Percentiles rank a stretch among this genome's conserved stretches.
phyloP scores from a whole-genome alignment of 2,113 vertebrate genomes.

The Cariama cristata region DNA sequence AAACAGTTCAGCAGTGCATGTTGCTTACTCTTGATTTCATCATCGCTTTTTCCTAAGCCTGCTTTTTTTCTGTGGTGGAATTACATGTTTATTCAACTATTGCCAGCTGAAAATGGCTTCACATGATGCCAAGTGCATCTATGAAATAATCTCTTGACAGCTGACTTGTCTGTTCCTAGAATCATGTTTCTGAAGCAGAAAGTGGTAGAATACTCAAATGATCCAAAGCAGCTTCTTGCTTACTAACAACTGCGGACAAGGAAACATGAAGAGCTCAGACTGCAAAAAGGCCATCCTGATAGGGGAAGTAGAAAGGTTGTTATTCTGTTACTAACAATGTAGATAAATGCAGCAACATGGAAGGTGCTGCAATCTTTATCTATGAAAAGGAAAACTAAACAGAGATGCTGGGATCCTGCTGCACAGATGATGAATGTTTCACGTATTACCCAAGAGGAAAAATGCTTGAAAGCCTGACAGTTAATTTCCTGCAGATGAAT shows the following conservation, averaged over 20 bases:
- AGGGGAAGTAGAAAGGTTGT: not conserved
- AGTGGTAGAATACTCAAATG: not conserved
- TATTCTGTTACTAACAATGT: not conserved
- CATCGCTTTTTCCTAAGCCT: not conserved
- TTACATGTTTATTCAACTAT: constrained; percentile 4
- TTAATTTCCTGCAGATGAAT: constrained; percentile 46
- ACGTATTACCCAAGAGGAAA: constrained; percentile 31
- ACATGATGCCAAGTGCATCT: constrained; percentile 42
- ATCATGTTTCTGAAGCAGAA: constrained; percentile 45
- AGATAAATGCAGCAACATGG: not conserved
- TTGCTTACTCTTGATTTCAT: constrained; percentile 29
- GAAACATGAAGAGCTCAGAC: not conserved
- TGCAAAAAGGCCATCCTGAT: not conserved
- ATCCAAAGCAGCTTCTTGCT: constrained; percentile 24
- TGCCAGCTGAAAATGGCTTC: constrained; percentile 41
- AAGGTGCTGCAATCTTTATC: not conserved
- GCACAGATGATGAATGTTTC: not conserved
- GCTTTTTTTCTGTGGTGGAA: not conserved
- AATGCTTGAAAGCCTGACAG: constrained; percentile 29
- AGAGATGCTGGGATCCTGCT: not conserved
- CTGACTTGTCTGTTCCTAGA: constrained; percentile 48
- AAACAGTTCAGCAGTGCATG: not conserved
- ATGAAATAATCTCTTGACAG: constrained; percentile 42
- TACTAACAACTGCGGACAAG: constrained; percentile 14
- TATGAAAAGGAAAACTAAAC: not conserved